Evolutionary conservation across 2,113 vertebrate species (phyloP).

Genomic region (Pyrgilauda ruficollis): DNA sequence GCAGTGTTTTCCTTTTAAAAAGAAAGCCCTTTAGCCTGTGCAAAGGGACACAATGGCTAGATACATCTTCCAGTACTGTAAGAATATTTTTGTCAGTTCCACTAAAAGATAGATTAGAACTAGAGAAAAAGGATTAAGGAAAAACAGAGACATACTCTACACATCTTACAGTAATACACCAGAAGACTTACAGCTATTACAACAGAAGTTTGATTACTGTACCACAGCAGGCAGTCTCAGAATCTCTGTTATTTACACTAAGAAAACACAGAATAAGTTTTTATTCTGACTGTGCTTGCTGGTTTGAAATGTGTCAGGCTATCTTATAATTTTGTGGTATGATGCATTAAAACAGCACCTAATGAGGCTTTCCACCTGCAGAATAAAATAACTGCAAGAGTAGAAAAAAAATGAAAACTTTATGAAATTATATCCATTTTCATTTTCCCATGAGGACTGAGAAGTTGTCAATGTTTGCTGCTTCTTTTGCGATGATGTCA

Average conservation of each 20-base stretch:
- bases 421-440: not conserved
- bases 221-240: not conserved
- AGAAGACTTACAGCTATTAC: not conserved
- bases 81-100: not conserved
- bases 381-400: not conserved
- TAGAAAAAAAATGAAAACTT: not conserved
- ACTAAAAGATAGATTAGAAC: not conserved
- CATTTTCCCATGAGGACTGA: not conserved
- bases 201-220: not conserved
- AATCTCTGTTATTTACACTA: not conserved
- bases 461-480: not conserved
- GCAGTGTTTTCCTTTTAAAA: not conserved
- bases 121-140: not conserved
- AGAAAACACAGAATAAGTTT: not conserved
- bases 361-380: not conserved
- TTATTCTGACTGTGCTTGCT: not conserved
- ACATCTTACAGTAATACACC: not conserved
- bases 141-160: not conserved
- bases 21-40: not conserved
- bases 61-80: not conserved
- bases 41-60: not conserved
- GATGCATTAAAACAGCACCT: not conserved
- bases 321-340: not conserved
- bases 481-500: not conserved
- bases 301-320: not conserved